Conservation (phyloP, 2,113 vertebrate genomes). For the Barbus barbus region DNA sequence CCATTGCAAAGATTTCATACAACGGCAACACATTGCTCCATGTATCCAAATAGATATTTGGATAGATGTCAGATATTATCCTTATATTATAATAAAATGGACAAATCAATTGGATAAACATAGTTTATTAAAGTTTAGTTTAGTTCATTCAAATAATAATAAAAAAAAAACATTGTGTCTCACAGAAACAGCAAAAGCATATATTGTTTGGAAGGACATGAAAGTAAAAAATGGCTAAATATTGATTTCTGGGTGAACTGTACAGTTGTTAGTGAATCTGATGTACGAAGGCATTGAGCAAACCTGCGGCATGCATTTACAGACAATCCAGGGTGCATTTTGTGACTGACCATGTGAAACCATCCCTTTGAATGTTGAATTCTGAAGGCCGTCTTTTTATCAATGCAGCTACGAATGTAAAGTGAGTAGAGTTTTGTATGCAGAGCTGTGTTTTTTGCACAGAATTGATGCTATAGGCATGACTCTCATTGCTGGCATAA, state of each 20-base stretch:
- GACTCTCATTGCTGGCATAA: background rate
- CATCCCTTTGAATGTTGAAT: background rate
- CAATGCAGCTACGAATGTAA: background rate
- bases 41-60: too few species aligned
- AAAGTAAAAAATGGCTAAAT: background rate
- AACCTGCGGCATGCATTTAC: background rate
- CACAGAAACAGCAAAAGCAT: background rate
- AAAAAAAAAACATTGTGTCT: background rate
- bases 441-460: background rate
- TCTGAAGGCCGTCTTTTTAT: background rate
- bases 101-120: background rate
- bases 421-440: conserved; percentile 2
- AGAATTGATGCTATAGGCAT: background rate
- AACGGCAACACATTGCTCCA: too few species aligned
- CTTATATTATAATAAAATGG: too few species aligned
- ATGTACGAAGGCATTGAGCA: background rate
- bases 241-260: background rate
- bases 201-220: background rate
- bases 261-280: background rate
- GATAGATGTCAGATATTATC: too few species aligned
- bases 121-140: background rate
- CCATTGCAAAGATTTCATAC: too few species aligned
- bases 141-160: too few species aligned
- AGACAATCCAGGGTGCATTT: background rate
- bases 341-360: background rate